phyloP scores from a whole-genome alignment of 2,113 vertebrate species.

The Hyperoodon ampullatus region DNA sequence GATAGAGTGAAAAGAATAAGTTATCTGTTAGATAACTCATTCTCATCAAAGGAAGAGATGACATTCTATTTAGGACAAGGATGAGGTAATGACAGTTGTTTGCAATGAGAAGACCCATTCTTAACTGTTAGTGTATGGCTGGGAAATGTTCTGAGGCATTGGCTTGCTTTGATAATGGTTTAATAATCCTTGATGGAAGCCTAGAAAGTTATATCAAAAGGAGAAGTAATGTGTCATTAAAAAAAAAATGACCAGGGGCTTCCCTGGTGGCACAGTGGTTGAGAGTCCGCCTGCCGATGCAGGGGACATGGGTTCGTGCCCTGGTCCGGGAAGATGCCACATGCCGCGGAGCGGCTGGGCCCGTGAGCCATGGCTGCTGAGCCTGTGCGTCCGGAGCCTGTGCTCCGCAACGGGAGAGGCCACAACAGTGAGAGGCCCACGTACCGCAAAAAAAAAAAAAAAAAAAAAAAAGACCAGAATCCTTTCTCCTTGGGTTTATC shows the following conservation, averaged over 20 bases:
- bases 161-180: constrained; percentile 72
- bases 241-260: neutral
- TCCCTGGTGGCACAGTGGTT: too few species aligned
- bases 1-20: constrained; percentile 42
- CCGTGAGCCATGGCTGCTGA: too few species aligned
- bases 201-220: constrained; percentile 68
- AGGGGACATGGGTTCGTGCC: too few species aligned
- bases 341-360: too few species aligned
- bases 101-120: constrained; percentile 68
- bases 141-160: constrained; percentile 65
- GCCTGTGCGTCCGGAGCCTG: too few species aligned
- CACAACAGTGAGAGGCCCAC: too few species aligned
- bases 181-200: constrained; percentile 66
- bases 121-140: constrained; percentile 82
- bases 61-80: constrained; percentile 66
- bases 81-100: constrained; percentile 82
- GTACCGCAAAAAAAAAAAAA: too few species aligned
- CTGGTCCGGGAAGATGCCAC: too few species aligned
- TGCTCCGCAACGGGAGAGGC: too few species aligned
- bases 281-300: too few species aligned
- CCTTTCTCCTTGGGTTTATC: constrained; percentile 54
- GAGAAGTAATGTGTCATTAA: constrained; percentile 20
- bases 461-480: constrained; percentile 58
- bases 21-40: constrained; percentile 58
- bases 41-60: constrained; percentile 76